Conservation (phyloP, 2,113 vertebrate species). For the Varanus salvator region DNA sequence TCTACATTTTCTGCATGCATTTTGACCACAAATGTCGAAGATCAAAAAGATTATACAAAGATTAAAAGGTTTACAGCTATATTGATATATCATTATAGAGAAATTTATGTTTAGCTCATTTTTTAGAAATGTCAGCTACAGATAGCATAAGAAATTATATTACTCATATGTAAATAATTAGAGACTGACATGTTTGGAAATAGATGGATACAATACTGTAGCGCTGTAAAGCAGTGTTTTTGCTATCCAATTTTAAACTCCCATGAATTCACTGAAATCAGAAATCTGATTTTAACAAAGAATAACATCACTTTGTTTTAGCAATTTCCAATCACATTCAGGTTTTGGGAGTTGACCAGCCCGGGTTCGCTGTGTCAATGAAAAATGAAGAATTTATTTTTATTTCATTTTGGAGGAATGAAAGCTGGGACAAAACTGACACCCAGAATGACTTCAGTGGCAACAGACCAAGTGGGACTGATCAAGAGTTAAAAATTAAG, state of each 20-base stretch:
- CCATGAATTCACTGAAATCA: conserved; percentile 26
- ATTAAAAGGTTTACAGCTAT: neutral
- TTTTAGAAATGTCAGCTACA: accelerated
- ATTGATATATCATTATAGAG: neutral
- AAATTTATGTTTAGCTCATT: neutral
- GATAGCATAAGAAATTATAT: neutral
- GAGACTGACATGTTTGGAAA: accelerated
- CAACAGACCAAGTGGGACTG: conserved; percentile 19
- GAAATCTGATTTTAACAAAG: neutral
- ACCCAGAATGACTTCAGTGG: conserved; percentile 8
- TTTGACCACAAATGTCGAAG: neutral
- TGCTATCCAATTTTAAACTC: conserved; percentile 16
- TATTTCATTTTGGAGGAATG: conserved; percentile 34
- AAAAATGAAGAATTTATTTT: conserved; percentile 13
- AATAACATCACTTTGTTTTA: conserved; percentile 39
- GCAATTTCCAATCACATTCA: conserved; percentile 9
- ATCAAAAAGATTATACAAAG: neutral
- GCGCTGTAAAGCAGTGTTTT: neutral
- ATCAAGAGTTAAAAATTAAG: conserved; percentile 34
- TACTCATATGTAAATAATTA: neutral
- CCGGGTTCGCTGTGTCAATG: conserved; percentile 23
- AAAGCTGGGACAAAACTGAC: neutral
- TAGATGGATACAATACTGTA: neutral
- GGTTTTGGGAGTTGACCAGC: conserved; percentile 48
- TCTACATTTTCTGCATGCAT: neutral